These are phyloP conservation scores for Cacajao melanocephalus DNA, from an alignment of 2,797 vertebrate genomes.

Conservation along the genomic window DNA sequence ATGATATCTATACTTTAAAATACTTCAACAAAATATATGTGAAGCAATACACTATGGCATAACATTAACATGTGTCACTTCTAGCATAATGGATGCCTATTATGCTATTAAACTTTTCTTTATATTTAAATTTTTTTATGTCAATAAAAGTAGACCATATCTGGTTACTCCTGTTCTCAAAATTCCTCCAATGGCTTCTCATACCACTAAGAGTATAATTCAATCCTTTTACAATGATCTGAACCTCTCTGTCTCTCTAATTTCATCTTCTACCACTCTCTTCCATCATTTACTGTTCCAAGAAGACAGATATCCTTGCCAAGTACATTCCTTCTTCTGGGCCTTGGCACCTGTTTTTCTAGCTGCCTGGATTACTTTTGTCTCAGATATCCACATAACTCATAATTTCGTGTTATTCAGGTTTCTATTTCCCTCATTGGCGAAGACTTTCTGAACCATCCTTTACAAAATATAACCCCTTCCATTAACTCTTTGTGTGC, in stretches of 20 bases:
- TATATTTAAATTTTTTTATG: neutral
- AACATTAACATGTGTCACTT: neutral
- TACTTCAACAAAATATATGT: neutral
- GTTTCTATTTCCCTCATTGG: neutral
- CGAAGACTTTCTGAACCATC: neutral
- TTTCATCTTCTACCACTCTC: neutral
- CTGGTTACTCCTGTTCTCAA: neutral
- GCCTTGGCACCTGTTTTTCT: neutral
- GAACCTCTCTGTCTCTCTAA: neutral
- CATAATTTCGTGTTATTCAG: neutral
- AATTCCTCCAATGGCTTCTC: neutral
- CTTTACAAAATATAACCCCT: neutral
- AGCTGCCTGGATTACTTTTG: neutral
- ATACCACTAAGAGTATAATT: neutral
- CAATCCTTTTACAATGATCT: neutral
- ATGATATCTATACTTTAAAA: neutral
- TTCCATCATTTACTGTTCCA: neutral
- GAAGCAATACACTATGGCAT: neutral
- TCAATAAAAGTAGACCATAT: neutral
- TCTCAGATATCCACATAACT: neutral
- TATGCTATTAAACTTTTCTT: neutral
- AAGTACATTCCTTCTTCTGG: neutral
- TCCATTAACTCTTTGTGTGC: neutral
- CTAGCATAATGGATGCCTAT: neutral
- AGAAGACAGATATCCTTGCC: neutral